Conservation (phyloP, 2,888 invertebrate genomes). For the Drosophila niveifrons region DNA sequence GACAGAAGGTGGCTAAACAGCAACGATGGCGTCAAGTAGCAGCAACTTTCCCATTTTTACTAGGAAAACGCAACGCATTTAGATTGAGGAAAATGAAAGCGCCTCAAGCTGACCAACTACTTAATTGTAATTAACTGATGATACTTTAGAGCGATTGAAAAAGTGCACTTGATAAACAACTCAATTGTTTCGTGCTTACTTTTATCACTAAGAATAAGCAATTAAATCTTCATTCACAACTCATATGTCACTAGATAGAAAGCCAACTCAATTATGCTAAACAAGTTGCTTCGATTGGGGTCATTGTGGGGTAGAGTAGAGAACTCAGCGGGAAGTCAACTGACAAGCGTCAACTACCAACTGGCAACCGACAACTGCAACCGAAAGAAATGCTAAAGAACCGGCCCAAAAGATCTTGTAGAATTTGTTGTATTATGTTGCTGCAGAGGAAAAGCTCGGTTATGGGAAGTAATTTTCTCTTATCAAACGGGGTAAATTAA, state of each 20-base stretch:
- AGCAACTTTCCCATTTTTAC: constrained; percentile 77
- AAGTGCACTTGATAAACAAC: constrained; percentile 17
- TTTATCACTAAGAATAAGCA: constrained; percentile 32
- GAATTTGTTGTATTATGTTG: constrained; percentile 19
- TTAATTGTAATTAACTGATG: constrained; percentile 44
- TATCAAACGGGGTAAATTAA: constrained; percentile 1
- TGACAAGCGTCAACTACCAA: constrained; percentile 6
- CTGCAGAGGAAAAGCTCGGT: constrained; percentile 29
- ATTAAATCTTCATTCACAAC: constrained; percentile 34
- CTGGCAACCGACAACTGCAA: constrained; percentile 34
- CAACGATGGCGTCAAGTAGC: constrained; percentile 36
- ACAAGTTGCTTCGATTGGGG: constrained; percentile 69
- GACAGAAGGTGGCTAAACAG: constrained; percentile 52
- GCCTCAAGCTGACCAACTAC: constrained; percentile 47
- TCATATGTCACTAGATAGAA: constrained; percentile 57
- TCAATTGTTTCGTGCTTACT: constrained; percentile 34
- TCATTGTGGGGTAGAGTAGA: constrained; percentile 39
- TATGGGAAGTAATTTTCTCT: constrained; percentile 54
- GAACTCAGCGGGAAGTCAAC: constrained; percentile 43
- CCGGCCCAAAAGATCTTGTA: constrained; percentile 32
- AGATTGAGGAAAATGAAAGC: constrained; percentile 73
- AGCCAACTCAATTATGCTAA: constrained; percentile 71
- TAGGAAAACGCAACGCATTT: constrained; percentile 64
- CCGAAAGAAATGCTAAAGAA: constrained; percentile 53
- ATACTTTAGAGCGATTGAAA: constrained; percentile 10